Evolutionary conservation across 2,113 vertebrate genomes (phyloP).

Genomic region (Garra rufa): DNA sequence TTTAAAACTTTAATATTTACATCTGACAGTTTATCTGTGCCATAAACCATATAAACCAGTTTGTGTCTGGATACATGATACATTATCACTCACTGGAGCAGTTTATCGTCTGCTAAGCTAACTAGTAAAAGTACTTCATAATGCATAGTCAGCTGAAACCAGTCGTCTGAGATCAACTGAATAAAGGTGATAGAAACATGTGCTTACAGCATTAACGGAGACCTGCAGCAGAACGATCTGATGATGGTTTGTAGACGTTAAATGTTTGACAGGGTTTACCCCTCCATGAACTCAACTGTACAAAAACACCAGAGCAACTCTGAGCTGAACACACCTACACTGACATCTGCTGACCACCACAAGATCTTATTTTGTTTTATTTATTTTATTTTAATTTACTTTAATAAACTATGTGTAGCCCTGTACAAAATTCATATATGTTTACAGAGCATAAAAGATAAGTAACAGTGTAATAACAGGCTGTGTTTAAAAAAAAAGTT

Average conservation of each 20-base stretch:
- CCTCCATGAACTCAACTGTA: constrained; percentile 14
- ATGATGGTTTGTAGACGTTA: neutral
- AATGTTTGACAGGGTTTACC: constrained; percentile 19
- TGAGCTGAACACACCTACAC: constrained; percentile 1
- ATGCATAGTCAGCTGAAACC: neutral
- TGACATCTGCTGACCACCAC: constrained; percentile 12
- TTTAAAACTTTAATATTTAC: neutral
- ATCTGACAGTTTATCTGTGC: neutral
- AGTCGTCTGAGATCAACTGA: neutral
- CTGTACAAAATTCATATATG: too few relatives aligned
- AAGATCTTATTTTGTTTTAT: neutral
- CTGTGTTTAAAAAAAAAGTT: too few relatives aligned
- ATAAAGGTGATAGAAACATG: neutral
- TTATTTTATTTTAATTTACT: neutral
- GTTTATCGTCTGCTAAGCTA: constrained; percentile 23
- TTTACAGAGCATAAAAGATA: too few relatives aligned
- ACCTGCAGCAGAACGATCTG: neutral
- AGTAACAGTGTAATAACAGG: too few relatives aligned
- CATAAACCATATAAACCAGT: neutral
- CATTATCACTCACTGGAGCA: neutral
- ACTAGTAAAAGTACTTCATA: constrained; percentile 7
- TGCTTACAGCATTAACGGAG: constrained; percentile 12
- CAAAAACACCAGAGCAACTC: neutral
- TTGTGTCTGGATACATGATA: neutral
- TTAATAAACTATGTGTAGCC: too few relatives aligned